A percentile compares a stretch with the other conserved stretches of the same genome.
Conservation (phyloP, 2,888 invertebrate species). For the Xestia rhomboidea region DNA sequence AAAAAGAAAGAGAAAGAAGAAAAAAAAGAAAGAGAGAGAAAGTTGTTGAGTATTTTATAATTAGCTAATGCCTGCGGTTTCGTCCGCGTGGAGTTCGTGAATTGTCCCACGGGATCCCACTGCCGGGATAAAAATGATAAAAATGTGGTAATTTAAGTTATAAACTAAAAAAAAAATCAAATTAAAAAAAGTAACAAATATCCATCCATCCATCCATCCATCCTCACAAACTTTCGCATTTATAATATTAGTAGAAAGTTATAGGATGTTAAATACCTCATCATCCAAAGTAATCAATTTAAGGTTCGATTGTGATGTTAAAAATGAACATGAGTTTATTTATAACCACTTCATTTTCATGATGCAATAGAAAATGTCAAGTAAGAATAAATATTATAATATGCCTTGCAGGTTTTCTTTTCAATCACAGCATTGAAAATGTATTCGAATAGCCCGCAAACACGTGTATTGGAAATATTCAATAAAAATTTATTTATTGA, state of each 20-base stretch:
- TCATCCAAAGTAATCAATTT: neutral
- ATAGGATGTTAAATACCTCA: neutral
- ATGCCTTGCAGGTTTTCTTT: slow-evolving; percentile 42
- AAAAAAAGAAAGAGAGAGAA: too few relatives aligned
- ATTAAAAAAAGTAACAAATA: too few relatives aligned
- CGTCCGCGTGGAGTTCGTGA: too few relatives aligned
- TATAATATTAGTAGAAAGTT: too few relatives aligned
- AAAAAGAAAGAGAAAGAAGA: too few relatives aligned
- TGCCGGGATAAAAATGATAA: too few relatives aligned
- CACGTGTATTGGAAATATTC: slow-evolving; percentile 45
- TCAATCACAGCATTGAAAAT: slow-evolving; percentile 41
- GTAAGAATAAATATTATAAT: slow-evolving; percentile 32
- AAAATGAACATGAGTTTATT: neutral
- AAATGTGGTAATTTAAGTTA: too few relatives aligned
- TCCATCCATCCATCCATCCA: too few relatives aligned
- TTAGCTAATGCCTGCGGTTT: too few relatives aligned
- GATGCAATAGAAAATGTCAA: slow-evolving; percentile 20
- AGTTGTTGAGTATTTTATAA: neutral
- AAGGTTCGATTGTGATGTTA: neutral
- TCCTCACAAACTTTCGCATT: too few relatives aligned
- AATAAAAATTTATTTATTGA: slow-evolving; percentile 61
- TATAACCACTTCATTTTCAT: neutral
- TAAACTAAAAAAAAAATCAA: too few relatives aligned
- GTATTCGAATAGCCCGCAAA: slow-evolving; percentile 31
- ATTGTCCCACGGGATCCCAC: too few relatives aligned